Base-by-base conservation (phyloP, 2,888 invertebrate species). In the Plutella xylostella region DNA sequence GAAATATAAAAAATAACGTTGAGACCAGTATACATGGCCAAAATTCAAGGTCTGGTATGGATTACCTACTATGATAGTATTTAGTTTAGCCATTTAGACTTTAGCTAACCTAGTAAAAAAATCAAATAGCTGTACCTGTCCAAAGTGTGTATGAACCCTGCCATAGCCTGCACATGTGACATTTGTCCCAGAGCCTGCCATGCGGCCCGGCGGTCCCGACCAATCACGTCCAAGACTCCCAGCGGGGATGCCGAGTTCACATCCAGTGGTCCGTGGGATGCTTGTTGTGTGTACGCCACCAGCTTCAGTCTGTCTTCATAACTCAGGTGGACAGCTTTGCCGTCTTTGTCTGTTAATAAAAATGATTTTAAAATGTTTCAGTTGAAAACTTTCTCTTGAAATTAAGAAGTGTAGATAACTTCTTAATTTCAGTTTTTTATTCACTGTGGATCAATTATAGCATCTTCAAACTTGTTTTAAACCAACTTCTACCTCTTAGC, bases 211-310 rank as follows among this genome's bases (percentile, higher is more conserved):
- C 98, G 86, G 65, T 98, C 97, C 63, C 92, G 90, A 1, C 98
- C 98, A 55, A 98, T 96, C 1, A 98, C 94, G 82, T 98, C 97
- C 30, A 98, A 77, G 1, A 97, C 95, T 18, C 98, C 98, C 42
- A 97, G 80, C 12, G 93, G 94, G 37, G 95, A 90, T 5, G 88
- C 87, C 43, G 89, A 88, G 42, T 89, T 90, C 1, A 90, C 77
- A 53, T 91, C 88, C 60, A 91, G 89, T 42, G 93, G 90, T 0
- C 98, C 98, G 72, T 96, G 91, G 11, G 87, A 87, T 7, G 93
- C 92, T 86, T 98, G 98, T 65, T 97, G 95, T 9, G 94, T 94
- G 62, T 92, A 93, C 1, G 97, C 97, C 15, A 97, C 93, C 51
- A 98, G 78, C 65, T 92, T 92, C 45, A 97, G 74, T 65, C 96